Evolutionary conservation across 2,888 invertebrate genomes (phyloP).

Genomic region (Ctenicera cuprea): DNA sequence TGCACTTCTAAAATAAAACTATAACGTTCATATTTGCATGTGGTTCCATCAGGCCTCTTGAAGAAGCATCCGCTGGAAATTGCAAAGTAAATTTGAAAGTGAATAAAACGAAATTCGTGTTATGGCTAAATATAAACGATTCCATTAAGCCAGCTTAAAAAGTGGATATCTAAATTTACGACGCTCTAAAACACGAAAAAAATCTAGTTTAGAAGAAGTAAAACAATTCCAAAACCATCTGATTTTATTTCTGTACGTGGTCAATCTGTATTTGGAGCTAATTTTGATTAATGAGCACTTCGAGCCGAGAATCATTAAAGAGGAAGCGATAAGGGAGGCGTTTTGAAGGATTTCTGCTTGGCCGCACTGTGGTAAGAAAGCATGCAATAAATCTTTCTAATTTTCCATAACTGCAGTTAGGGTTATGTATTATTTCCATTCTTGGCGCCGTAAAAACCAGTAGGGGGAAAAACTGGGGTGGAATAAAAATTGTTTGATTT

Average conservation of each 20-base stretch:
- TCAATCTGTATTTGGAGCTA: slow-evolving; percentile 19
- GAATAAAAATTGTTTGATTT: slow-evolving; percentile 43
- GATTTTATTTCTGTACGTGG: slow-evolving; percentile 3
- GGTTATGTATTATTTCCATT: slow-evolving; percentile 62
- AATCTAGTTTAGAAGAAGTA: too few relatives aligned
- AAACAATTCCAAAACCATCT: background rate
- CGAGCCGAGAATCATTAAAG: slow-evolving; percentile 21
- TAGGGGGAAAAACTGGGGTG: slow-evolving; percentile 50
- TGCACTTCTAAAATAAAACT: slow-evolving; percentile 42
- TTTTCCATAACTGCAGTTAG: slow-evolving; percentile 65
- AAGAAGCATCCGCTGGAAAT: slow-evolving; percentile 32
- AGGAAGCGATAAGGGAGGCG: slow-evolving; percentile 44
- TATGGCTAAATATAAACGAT: slow-evolving; percentile 17
- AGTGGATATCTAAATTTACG: background rate
- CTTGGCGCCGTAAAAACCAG: slow-evolving; percentile 53
- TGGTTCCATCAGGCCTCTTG: slow-evolving; percentile 27
- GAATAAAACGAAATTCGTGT: slow-evolving; percentile 5
- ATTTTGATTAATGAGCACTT: slow-evolving; percentile 30
- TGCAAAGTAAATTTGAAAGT: slow-evolving; percentile 15
- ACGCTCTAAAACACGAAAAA: too few relatives aligned
- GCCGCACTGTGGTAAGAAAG: slow-evolving; percentile 62
- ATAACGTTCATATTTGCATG: slow-evolving; percentile 29
- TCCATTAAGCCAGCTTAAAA: background rate
- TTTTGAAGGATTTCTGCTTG: slow-evolving; percentile 66
- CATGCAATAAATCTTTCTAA: slow-evolving; percentile 67